phyloP scores from a whole-genome alignment of 1,140 invertebrate species.

The Rhynchophorus ferrugineus region DNA sequence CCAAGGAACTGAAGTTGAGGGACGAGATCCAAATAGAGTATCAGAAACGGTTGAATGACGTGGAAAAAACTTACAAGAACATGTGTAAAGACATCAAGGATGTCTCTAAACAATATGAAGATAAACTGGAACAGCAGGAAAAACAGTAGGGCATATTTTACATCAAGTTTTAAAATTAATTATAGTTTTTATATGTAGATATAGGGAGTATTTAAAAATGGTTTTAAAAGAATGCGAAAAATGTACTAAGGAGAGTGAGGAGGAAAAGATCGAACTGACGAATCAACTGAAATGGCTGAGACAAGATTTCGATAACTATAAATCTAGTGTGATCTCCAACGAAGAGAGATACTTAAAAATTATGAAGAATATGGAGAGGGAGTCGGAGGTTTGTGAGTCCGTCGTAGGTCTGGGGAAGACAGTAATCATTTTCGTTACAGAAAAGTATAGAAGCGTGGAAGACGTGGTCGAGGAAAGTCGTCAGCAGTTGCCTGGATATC shows the following conservation, averaged over 20 bases:
- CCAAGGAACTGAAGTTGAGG: constrained; percentile 22
- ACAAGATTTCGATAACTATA: constrained; percentile 13
- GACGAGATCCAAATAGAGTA: constrained; percentile 26
- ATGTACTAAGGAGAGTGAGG: constrained; percentile 16
- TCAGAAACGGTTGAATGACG: constrained; percentile 20
- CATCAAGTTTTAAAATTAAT: background rate
- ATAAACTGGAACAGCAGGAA: constrained; percentile 20
- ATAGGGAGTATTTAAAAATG: constrained; percentile 20
- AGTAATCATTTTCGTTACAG: constrained; percentile 7
- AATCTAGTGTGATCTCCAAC: background rate
- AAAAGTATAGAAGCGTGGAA: constrained; percentile 25
- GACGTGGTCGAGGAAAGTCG: constrained; percentile 21
- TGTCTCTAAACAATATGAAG: constrained; percentile 19
- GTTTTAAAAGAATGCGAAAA: constrained; percentile 20
- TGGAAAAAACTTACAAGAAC: constrained; percentile 23
- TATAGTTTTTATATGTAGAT: constrained; percentile 3
- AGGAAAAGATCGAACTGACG: constrained; percentile 13
- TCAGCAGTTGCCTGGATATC: constrained; percentile 23
- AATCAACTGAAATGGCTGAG: constrained; percentile 9
- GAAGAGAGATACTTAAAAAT: constrained; percentile 17
- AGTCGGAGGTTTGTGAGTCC: constrained; percentile 12
- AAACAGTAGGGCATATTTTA: constrained; percentile 10
- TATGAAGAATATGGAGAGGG: constrained; percentile 14
- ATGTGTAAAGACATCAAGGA: constrained; percentile 16
- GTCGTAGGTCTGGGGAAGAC: no score